Evolutionary conservation across 2,888 invertebrate species (phyloP), one percentile per base, ranked within the genome.

Genomic region (Caenorhabditis sp.): DNA sequence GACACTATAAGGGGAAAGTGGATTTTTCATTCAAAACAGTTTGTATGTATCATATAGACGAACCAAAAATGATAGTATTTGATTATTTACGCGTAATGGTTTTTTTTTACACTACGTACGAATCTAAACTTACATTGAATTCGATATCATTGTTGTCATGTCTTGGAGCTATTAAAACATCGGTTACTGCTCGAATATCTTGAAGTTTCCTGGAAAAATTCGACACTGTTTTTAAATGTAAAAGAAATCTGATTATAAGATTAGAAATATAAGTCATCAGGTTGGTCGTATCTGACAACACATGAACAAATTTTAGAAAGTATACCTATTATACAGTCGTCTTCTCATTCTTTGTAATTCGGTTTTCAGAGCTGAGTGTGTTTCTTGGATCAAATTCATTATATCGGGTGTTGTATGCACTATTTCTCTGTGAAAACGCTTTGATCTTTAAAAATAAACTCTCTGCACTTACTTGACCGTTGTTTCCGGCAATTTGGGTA

Each of bases 211-310:
- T 53, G 21, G 3, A 53, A 53, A 53, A 53, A 53, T 50, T n/a
- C n/a, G n/a, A n/a, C n/a, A n/a, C n/a, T n/a, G n/a, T n/a, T 43
- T 43, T 43, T 43, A 50, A 50, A 50, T 50, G 31, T 31, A 31
- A 31, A 31, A 31, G 10, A 31, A 31, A 31, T 31, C 31, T 4
- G 31, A 31, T n/a, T n/a, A 43, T 14, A 43, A 14, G 43, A 43
- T 12, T 43, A 43, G 14, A 43, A 43, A 43, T 12, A 43, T 43
- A 43, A 43, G 14, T 14, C n/a, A n/a, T n/a, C n/a, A n/a, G n/a
- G n/a, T n/a, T n/a, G n/a, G n/a, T n/a, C n/a, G n/a, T n/a, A n/a
- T n/a, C n/a, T n/a, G n/a, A n/a, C n/a, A n/a, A n/a, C 52, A 52
- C n/a, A n/a, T n/a, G n/a, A n/a, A n/a, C n/a, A n/a, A n/a, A n/a